These are phyloP conservation scores for Chromobotia macracanthus DNA, from an alignment of 2,797 vertebrate species.

Conservation along the genomic window DNA sequence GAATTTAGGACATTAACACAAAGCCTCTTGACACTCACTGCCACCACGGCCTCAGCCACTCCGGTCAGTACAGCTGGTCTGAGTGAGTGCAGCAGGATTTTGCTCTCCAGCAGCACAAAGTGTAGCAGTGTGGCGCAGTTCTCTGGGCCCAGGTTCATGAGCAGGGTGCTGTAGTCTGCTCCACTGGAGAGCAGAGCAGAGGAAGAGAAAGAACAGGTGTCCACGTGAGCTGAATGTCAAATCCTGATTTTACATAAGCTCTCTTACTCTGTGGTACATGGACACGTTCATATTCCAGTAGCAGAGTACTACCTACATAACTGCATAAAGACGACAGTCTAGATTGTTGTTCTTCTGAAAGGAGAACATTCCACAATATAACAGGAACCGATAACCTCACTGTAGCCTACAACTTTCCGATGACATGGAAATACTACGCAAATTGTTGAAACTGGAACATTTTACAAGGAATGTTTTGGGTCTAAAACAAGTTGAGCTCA, in stretches of 20 bases:
- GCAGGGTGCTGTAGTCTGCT: conserved; percentile 91
- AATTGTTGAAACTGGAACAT: background rate
- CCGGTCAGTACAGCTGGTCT: conserved; percentile 94
- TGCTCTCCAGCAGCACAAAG: conserved; percentile 91
- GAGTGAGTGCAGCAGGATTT: conserved; percentile 96
- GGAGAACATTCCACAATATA: background rate
- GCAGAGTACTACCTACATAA: background rate
- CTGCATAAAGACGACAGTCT: background rate
- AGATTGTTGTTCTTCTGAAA: background rate
- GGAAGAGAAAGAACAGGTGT: conserved; percentile 8
- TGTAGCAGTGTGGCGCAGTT: conserved; percentile 92
- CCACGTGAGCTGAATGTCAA: background rate
- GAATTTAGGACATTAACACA: no score
- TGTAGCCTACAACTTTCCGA: background rate
- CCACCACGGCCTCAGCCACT: conserved; percentile 94
- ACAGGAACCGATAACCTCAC: background rate
- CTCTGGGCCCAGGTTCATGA: conserved; percentile 94
- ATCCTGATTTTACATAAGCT: background rate
- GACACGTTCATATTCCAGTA: background rate
- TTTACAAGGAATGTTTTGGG: background rate
- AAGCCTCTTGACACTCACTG: conserved; percentile 79
- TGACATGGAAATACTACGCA: background rate
- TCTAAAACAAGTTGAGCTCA: conserved; percentile 1
- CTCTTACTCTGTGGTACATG: background rate
- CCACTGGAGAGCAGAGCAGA: conserved; percentile 75